A percentile compares a stretch with the other conserved stretches of the same genome.
Evolutionary conservation across 2,797 vertebrate species (phyloP).

Genomic region (Bradypus variegatus): DNA sequence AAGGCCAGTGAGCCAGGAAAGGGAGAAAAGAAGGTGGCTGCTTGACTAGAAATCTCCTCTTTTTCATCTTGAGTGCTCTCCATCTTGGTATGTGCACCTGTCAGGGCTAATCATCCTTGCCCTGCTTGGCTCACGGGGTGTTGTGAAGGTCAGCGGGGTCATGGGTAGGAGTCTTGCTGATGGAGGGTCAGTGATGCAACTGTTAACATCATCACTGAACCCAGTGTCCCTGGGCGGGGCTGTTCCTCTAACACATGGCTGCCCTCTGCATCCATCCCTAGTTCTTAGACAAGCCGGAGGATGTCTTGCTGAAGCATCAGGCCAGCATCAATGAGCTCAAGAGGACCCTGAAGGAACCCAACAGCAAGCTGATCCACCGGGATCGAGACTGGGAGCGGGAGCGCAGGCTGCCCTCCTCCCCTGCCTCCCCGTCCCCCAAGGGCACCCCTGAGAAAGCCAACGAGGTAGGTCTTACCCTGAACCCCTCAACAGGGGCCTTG

Average conservation of each 20-base stretch:
- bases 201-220: too few species aligned
- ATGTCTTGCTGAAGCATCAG: constrained; percentile 96
- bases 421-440: constrained; percentile 82
- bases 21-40: neutral
- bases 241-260: neutral
- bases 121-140: neutral
- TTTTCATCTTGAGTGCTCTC: neutral
- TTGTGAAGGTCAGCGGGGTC: neutral
- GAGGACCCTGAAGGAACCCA: constrained; percentile 92
- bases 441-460: constrained; percentile 85
- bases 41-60: neutral
- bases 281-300: constrained; percentile 96
- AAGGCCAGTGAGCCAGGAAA: neutral
- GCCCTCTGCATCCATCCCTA: constrained; percentile 21
- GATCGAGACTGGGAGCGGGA: constrained; percentile 80
- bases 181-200: neutral
- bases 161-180: neutral
- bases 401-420: constrained; percentile 89
- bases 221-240: too few species aligned
- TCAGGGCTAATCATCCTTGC: neutral
- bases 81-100: neutral
- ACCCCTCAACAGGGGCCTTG: neutral
- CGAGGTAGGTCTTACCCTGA: constrained; percentile 71
- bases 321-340: constrained; percentile 99
- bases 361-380: constrained; percentile 91